Evolutionary conservation across 53 echinoderm and acorn worm genomes (phyloP), one percentile per base, ranked within the genome.

Genomic region (Henricia sp.): DNA sequence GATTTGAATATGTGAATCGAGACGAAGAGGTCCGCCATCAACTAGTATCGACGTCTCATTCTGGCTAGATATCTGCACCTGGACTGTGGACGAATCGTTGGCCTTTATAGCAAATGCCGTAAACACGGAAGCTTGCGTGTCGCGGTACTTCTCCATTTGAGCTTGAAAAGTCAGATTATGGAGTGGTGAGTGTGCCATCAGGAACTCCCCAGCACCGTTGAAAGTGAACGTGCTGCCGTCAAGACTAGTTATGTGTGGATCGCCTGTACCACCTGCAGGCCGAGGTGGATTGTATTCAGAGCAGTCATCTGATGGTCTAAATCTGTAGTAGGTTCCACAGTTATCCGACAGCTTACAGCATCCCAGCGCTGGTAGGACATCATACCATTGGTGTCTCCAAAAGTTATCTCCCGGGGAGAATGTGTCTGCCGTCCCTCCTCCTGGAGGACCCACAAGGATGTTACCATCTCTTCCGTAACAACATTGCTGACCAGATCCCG

Each of bases 301-400:
- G 32, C 89, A 89, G 41, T 89, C 89, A 41, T 89, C 83, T 2
- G 89, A 89, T 37, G 72, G 89, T 43, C 89, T 83, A 52, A 60
- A 52, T 0, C 73, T 48, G 40, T 89, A 89, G 55, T 84, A 89
- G n/a, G 16, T 34, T 13, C 72, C 74, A 24, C 89, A 89, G 27
- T 84, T 25, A 28, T 71, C 29, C 8, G 34, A 32, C 28, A 89
- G 37, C n/a, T n/a, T n/a, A n/a, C n/a, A n/a, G n/a, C n/a, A n/a
- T n/a, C n/a, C n/a, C n/a, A n/a, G n/a, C n/a, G 14, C 84, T 89
- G 73, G 84, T 23, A 84, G 64, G 23, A 84, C 84, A 46, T 89
- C 89, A 56, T 84, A 84, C 21, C 33, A 37, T n/a, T 70, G 54
- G 65, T 89, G 89, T 9, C 6, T 28, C 35, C 42, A 46, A 2